phyloP scores from a whole-genome alignment of 2,113 vertebrate genomes.

The Nibea albiflora region DNA sequence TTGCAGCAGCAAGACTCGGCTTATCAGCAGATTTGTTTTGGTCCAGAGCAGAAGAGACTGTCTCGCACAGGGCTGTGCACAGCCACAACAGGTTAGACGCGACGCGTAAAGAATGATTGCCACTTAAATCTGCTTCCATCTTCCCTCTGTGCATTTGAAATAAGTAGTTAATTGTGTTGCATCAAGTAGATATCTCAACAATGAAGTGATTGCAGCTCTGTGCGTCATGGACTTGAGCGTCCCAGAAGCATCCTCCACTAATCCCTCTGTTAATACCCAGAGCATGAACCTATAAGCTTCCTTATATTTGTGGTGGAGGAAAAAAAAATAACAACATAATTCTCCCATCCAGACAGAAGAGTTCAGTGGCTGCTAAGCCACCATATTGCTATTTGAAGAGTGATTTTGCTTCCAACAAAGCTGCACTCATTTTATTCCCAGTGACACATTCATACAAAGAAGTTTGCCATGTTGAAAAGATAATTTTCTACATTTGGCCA shows the following conservation, averaged over 20 bases:
- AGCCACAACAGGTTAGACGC: background rate
- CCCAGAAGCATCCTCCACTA: slow-evolving; percentile 64
- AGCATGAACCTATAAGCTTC: slow-evolving; percentile 79
- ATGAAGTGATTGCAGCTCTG: slow-evolving; percentile 53
- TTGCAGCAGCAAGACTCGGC: slow-evolving; percentile 16
- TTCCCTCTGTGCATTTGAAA: slow-evolving; percentile 32
- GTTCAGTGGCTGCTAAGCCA: slow-evolving; percentile 71
- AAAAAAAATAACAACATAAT: slow-evolving; percentile 74
- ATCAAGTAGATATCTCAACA: slow-evolving; percentile 63
- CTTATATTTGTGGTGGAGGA: slow-evolving; percentile 57
- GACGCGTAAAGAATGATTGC: background rate
- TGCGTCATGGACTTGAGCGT: slow-evolving; percentile 52
- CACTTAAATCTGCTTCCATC: slow-evolving; percentile 23
- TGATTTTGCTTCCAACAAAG: slow-evolving; percentile 58
- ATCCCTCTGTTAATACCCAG: slow-evolving; percentile 78
- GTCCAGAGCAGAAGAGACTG: slow-evolving; percentile 13
- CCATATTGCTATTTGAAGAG: slow-evolving; percentile 66
- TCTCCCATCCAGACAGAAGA: slow-evolving; percentile 61
- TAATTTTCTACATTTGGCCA: slow-evolving; percentile 65
- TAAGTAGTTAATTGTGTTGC: slow-evolving; percentile 58
- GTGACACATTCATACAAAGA: slow-evolving; percentile 60
- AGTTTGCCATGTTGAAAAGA: slow-evolving; percentile 57
- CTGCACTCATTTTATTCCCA: slow-evolving; percentile 57
- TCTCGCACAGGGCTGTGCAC: background rate
- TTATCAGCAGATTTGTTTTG: slow-evolving; percentile 33